These are phyloP conservation scores for Lagopus leucura DNA, from an alignment of 2,113 vertebrate genomes.

Conservation along the genomic window DNA sequence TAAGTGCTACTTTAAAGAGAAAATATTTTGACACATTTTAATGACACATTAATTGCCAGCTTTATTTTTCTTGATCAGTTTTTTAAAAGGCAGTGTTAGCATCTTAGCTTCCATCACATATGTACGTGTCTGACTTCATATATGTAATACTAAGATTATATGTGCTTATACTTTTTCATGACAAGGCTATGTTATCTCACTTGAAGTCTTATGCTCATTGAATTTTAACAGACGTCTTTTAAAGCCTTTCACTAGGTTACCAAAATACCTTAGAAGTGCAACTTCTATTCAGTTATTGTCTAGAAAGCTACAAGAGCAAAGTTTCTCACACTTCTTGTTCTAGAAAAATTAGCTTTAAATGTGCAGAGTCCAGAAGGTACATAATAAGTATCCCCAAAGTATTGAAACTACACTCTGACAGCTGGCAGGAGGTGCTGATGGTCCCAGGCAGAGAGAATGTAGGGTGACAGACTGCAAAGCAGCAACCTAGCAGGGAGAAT, in stretches of 20 bases:
- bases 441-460: neutral
- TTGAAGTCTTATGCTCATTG: neutral
- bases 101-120: neutral
- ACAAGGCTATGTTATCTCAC: neutral
- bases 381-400: neutral
- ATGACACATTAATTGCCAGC: neutral
- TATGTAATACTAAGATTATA: neutral
- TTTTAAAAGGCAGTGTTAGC: neutral
- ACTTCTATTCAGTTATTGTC: neutral
- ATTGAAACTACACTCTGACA: neutral
- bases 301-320: neutral
- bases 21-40: neutral
- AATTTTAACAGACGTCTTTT: neutral
- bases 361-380: neutral
- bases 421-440: accelerated
- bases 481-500: neutral
- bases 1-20: neutral
- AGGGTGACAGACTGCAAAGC: neutral
- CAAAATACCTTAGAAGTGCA: neutral
- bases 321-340: neutral
- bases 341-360: neutral
- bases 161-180: neutral
- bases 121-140: neutral
- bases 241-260: neutral
- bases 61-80: neutral